A percentile compares a stretch with the other conserved stretches of the same genome.
phyloP scores from a whole-genome alignment of 2,113 vertebrate species.

The Dipodomys stephensi region DNA sequence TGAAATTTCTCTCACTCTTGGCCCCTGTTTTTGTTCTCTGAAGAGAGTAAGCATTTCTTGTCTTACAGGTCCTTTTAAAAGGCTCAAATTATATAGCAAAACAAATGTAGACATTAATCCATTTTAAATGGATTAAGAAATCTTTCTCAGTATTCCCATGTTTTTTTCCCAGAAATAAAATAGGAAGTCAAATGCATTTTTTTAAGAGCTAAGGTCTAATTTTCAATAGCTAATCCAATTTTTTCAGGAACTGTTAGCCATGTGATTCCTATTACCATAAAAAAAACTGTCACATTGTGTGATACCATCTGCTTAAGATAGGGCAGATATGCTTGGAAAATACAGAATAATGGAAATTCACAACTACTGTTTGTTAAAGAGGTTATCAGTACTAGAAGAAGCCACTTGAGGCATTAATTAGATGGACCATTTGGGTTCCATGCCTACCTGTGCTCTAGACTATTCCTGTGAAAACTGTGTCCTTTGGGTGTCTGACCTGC shows the following conservation, averaged over 20 bases:
- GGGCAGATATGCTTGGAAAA: constrained; percentile 44
- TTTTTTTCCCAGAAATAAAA: constrained; percentile 63
- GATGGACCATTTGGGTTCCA: neutral
- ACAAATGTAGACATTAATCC: constrained; percentile 16
- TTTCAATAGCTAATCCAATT: constrained; percentile 68
- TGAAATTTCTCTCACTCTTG: neutral
- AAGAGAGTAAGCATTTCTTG: neutral
- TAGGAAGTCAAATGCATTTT: constrained; percentile 40
- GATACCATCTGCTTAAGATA: constrained; percentile 72
- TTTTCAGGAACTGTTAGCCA: constrained; percentile 62
- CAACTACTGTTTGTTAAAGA: neutral
- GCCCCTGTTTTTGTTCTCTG: neutral
- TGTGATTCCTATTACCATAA: constrained; percentile 53
- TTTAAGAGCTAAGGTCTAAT: constrained; percentile 33
- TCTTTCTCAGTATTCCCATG: neutral
- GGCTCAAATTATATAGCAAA: neutral
- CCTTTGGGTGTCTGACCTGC: neutral
- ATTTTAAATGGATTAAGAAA: constrained; percentile 48
- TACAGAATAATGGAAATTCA: constrained; percentile 20
- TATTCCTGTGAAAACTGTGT: neutral
- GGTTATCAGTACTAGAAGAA: constrained; percentile 8
- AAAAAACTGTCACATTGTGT: constrained; percentile 59
- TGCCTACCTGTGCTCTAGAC: neutral
- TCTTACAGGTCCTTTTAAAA: neutral
- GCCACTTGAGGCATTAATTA: neutral